Percentiles rank a stretch among this genome's conserved stretches.
These are phyloP conservation scores for Varanus komodoensis DNA, from an alignment of 2,113 vertebrate genomes.

Conservation along the genomic window DNA sequence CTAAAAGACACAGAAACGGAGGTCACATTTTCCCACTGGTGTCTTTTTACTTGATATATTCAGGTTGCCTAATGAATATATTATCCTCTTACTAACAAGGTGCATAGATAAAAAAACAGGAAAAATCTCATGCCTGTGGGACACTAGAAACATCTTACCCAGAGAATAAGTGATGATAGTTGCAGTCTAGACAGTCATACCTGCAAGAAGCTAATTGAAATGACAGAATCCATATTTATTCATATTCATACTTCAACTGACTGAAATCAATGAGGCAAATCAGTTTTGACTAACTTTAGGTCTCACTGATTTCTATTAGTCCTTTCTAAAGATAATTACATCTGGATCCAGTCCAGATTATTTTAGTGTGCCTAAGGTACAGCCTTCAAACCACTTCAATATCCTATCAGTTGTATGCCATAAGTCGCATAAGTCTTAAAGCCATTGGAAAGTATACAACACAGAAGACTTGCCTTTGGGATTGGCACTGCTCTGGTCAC, in stretches of 20 bases:
- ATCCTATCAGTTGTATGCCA: background rate
- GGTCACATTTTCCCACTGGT: background rate
- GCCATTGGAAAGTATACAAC: background rate
- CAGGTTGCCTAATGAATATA: background rate
- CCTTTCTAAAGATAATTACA: background rate
- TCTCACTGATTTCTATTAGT: background rate
- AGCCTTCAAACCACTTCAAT: background rate
- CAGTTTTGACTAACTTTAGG: background rate
- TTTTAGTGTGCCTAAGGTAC: background rate
- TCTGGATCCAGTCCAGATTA: background rate
- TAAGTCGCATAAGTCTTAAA: background rate
- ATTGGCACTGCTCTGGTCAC: constrained; percentile 84
- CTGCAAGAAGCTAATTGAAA: too few relatives aligned
- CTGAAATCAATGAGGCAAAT: too few relatives aligned
- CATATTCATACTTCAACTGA: too few relatives aligned
- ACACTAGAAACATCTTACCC: background rate
- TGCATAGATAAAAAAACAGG: background rate
- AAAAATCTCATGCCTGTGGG: background rate
- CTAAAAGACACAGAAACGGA: constrained; percentile 70
- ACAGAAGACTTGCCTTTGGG: constrained; percentile 83
- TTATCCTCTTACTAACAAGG: background rate
- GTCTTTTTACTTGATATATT: background rate
- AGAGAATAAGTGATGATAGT: rapidly evolving
- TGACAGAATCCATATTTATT: background rate
- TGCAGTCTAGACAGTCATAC: background rate